Base-by-base conservation (phyloP, 2,113 vertebrate genomes). In the Sinocyclocheilus anshuiensis region DNA sequence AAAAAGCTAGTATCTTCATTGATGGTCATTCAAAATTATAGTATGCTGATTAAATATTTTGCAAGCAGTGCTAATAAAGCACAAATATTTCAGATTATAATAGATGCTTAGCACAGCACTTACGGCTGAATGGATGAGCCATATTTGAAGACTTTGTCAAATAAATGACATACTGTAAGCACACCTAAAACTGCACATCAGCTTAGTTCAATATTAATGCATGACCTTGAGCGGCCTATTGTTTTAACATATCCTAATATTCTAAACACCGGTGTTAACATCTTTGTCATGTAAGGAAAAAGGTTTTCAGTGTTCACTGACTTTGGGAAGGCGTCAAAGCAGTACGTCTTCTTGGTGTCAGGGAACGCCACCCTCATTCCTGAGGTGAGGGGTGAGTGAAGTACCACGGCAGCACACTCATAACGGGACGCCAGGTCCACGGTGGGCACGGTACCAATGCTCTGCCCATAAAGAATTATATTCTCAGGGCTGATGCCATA, bases 351-450 rank as follows among this genome's bases (percentile, higher is more conserved):
- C 97, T 97, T 99, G 91, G 98, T 99, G 92, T 99, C 98, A 0
- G 98, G 98, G 91, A 99, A 99, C 87, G 98, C 98, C 11, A 99
- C 98, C 29, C 98, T 95, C 98, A 99, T 99, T 90, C 98, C 98
- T 0, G 98, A 99, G 87, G 98, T 99, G 85, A 99, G 96, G 0
- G 98, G 98, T 15, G 98, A 99, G 91, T 99, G 98, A 74, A 99
- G 96, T 59, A 99, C 96, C 26, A 99, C 98, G 0, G 98, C 98
- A 0, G 98, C 98, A 4, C 98, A 99, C 93, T 99, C 98, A 0
- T 99, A 99, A 83, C 98, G 97, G 0, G 98, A 98, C 1, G 98
- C 98, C 92, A 99, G 90, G 88, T 99, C 98, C 15, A 99, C 98
- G 0, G 98, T 98, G 92, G 98, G 98, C 87, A 99, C 98, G 0